These are phyloP conservation scores for Lichenostomus cassidix DNA, from an alignment of 2,113 vertebrate genomes.

Conservation along the genomic window DNA sequence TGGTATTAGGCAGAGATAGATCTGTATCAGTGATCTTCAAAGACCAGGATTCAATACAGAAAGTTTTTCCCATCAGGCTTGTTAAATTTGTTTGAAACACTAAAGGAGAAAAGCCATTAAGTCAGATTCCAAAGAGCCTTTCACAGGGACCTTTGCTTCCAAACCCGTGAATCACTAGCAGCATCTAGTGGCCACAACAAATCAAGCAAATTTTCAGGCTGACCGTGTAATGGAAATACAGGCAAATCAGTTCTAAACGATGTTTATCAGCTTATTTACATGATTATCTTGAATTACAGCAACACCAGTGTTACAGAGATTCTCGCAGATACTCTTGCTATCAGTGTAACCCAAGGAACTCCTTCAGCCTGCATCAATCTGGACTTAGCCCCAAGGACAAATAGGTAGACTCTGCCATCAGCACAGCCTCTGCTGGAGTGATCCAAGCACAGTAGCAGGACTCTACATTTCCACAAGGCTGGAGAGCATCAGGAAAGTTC, in stretches of 20 bases:
- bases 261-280: background rate
- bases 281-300: background rate
- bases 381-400: background rate
- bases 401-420: background rate
- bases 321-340: background rate
- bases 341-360: background rate
- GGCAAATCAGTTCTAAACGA: background rate
- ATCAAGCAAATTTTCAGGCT: background rate
- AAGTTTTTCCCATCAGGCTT: background rate
- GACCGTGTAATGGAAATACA: background rate
- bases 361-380: background rate
- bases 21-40: background rate
- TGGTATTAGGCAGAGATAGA: background rate
- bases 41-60: background rate
- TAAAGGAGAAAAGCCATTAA: background rate
- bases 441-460: fast-evolving
- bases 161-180: conserved; percentile 40
- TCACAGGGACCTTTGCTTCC: background rate
- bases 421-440: background rate
- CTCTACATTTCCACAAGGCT: background rate
- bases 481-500: background rate
- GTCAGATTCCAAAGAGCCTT: background rate
- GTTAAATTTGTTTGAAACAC: background rate
- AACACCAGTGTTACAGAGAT: background rate
- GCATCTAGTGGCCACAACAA: conserved; percentile 63